These are phyloP conservation scores for Penaeus indicus DNA, from an alignment of 1,140 invertebrate genomes.

Conservation along the genomic window DNA sequence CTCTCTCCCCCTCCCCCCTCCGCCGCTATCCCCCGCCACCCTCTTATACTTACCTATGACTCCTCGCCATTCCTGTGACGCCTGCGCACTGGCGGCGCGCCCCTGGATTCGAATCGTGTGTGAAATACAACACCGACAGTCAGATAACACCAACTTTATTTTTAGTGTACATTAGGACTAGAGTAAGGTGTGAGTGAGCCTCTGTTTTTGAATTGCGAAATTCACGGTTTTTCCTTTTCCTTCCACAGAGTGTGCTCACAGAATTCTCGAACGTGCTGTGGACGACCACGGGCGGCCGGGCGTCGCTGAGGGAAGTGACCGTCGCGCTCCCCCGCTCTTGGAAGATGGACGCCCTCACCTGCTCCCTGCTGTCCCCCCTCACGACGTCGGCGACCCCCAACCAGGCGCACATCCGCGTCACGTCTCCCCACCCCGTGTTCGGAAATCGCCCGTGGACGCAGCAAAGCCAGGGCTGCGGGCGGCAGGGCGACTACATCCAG, in stretches of 20 bases:
- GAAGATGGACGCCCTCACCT: conserved; percentile 67
- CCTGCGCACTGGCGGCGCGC: too few species aligned
- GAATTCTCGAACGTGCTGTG: conserved; percentile 69
- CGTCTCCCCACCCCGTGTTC: conserved; percentile 72
- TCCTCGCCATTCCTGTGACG: too few species aligned
- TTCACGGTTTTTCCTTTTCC: background rate
- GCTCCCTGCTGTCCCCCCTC: conserved; percentile 61
- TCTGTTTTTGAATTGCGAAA: too few species aligned
- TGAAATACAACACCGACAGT: too few species aligned
- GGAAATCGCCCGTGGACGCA: conserved; percentile 75
- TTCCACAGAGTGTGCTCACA: conserved; percentile 57
- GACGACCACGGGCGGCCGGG: conserved; percentile 73
- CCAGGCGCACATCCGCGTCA: conserved; percentile 72
- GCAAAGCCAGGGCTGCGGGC: conserved; percentile 75
- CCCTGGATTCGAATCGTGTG: too few species aligned
- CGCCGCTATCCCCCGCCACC: too few species aligned
- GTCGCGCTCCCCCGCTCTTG: conserved; percentile 74
- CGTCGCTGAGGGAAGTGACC: conserved; percentile 73
- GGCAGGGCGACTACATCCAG: conserved; percentile 76
- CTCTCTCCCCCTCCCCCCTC: too few species aligned
- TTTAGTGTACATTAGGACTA: too few species aligned
- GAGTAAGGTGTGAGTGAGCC: too few species aligned
- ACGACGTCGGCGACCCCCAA: conserved; percentile 50
- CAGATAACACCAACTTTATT: too few species aligned
- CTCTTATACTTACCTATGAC: too few species aligned